Evolutionary conservation across 2,888 invertebrate genomes (phyloP).

Genomic region (Laspeyria flexula): DNA sequence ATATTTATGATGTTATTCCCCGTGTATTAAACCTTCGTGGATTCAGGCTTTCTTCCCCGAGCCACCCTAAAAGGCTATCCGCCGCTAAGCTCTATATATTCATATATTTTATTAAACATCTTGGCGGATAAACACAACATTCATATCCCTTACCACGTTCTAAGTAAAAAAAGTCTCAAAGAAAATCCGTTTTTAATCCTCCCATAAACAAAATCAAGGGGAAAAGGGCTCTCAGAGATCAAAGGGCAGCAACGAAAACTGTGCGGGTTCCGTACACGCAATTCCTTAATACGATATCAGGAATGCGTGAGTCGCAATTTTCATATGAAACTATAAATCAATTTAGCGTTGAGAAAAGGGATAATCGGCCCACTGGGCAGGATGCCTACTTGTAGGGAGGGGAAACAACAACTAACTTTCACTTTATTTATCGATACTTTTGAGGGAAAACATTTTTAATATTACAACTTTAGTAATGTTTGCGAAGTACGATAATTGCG

Average conservation of each 20-base stretch:
- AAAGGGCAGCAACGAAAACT: conserved; percentile 46
- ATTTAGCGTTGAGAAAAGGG: conserved; percentile 50
- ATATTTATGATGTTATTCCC: background rate
- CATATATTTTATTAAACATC: conserved; percentile 54
- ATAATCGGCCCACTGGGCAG: conserved; percentile 50
- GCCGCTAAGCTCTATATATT: conserved; percentile 37
- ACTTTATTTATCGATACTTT: conserved; percentile 37
- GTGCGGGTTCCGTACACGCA: conserved; percentile 39
- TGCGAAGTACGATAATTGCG: conserved; percentile 24
- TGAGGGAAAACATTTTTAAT: conserved; percentile 22
- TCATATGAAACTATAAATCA: conserved; percentile 71
- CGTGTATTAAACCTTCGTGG: conserved; percentile 16
- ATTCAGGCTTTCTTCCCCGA: conserved; percentile 18
- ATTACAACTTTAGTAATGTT: conserved; percentile 30
- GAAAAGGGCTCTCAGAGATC: conserved; percentile 51
- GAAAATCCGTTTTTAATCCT: conserved; percentile 65
- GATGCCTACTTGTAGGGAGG: conserved; percentile 30
- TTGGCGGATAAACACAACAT: conserved; percentile 43
- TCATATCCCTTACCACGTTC: conserved; percentile 45
- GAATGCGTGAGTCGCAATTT: conserved; percentile 63
- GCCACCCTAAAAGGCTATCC: conserved; percentile 33
- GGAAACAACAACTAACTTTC: conserved; percentile 9
- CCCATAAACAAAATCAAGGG: conserved; percentile 69
- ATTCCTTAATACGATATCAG: conserved; percentile 59
- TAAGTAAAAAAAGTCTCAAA: conserved; percentile 54